Evolutionary conservation across 2,888 invertebrate species (phyloP).

Genomic region (Schizaphis graminum): DNA sequence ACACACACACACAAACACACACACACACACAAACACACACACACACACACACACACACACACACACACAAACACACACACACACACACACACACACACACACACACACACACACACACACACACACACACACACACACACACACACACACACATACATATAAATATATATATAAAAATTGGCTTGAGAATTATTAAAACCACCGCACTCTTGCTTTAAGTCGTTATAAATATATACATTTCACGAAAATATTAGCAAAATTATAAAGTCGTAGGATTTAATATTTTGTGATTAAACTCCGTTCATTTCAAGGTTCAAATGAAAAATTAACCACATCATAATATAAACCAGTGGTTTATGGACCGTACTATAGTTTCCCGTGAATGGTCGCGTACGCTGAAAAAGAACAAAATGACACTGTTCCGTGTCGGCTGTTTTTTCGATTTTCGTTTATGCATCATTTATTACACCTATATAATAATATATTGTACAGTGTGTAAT

Average conservation of each 20-base stretch:
- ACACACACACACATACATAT: no score
- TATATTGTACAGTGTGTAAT: not conserved
- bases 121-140: no score
- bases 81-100: no score
- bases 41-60: no score
- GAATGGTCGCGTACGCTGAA: not conserved
- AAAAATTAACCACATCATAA: not conserved
- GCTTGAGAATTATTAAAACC: not conserved
- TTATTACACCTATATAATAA: not conserved
- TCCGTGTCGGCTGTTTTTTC: not conserved
- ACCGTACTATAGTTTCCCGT: not conserved
- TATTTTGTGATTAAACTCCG: not conserved
- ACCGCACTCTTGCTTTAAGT: not conserved
- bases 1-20: no score
- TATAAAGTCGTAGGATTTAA: not conserved
- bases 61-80: no score
- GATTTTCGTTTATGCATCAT: slow-evolving; percentile 4
- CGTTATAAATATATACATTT: not conserved
- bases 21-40: no score
- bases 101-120: no score
- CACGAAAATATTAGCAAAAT: not conserved
- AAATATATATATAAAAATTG: not conserved
- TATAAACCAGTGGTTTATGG: not conserved
- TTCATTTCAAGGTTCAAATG: not conserved
- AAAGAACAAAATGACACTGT: not conserved